Evolutionary conservation across 2,113 vertebrate species (phyloP).

Genomic region (Microcebus lehilahytsara): DNA sequence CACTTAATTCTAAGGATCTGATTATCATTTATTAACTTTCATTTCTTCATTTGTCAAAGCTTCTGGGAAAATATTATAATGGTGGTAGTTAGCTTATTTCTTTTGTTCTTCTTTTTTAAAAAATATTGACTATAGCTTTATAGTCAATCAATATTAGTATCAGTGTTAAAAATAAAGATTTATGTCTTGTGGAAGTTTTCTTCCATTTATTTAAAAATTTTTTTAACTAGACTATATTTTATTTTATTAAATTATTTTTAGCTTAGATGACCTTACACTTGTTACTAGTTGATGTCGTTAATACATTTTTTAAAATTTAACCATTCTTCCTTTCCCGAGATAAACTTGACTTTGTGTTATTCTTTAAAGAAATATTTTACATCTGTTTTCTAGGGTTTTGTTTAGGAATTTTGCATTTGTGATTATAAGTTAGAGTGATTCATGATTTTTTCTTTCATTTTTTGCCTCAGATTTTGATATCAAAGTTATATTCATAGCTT

Average conservation of each 20-base stretch:
- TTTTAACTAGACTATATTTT: not conserved
- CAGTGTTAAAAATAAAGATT: not conserved
- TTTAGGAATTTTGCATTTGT: not conserved
- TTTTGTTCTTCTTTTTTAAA: not conserved
- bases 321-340: not conserved
- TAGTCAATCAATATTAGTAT: not conserved
- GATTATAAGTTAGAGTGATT: not conserved
- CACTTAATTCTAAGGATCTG: not conserved
- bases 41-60: not conserved
- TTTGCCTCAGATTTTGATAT: not conserved
- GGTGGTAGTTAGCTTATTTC: not conserved
- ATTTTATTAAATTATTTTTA: conserved; percentile 9
- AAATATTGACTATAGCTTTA: not conserved
- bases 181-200: not conserved
- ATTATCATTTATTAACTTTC: not conserved
- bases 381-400: not conserved
- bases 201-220: not conserved
- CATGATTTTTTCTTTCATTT: not conserved
- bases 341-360: not conserved
- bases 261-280: not conserved
- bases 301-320: not conserved
- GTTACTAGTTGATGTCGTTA: not conserved
- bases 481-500: not conserved
- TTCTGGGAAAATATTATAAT: not conserved
- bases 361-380: not conserved